Conservation (phyloP, 2,113 vertebrate genomes). For the Apaloderma vittatum region DNA sequence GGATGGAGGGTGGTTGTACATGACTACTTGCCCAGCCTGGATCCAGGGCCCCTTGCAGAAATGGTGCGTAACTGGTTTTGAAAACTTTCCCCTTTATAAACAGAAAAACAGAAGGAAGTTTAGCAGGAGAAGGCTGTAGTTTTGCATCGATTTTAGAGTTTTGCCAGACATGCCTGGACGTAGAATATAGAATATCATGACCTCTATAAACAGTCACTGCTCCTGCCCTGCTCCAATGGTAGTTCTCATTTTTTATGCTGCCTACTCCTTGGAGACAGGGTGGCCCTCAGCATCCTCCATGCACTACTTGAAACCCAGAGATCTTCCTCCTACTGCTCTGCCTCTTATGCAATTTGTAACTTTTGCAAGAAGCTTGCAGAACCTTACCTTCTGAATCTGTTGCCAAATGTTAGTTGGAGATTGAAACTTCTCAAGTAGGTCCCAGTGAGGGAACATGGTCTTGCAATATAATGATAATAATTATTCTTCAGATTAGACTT, state of each 20-base stretch:
- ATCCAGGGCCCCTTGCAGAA: neutral
- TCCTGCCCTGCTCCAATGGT: neutral
- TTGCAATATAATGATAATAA: constrained; percentile 48
- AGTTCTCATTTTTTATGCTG: neutral
- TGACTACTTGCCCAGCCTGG: neutral
- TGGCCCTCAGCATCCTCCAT: neutral
- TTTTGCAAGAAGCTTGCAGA: neutral
- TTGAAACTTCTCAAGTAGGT: neutral
- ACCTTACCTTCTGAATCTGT: neutral
- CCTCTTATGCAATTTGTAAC: neutral
- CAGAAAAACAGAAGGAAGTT: neutral
- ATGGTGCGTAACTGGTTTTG: neutral
- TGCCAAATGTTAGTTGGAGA: neutral
- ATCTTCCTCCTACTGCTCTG: neutral
- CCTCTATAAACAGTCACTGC: neutral
- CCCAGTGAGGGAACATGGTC: neutral
- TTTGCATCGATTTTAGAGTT: neutral
- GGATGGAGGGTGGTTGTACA: neutral
- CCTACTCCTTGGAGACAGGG: neutral
- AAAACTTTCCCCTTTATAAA: neutral
- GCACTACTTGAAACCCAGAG: neutral
- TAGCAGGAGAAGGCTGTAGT: neutral
- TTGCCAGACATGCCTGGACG: neutral
- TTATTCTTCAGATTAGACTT: constrained; percentile 58
- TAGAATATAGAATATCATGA: fast-evolving